Evolutionary conservation across 2,888 invertebrate species (phyloP).

Genomic region (Pristionchus mayeri): DNA sequence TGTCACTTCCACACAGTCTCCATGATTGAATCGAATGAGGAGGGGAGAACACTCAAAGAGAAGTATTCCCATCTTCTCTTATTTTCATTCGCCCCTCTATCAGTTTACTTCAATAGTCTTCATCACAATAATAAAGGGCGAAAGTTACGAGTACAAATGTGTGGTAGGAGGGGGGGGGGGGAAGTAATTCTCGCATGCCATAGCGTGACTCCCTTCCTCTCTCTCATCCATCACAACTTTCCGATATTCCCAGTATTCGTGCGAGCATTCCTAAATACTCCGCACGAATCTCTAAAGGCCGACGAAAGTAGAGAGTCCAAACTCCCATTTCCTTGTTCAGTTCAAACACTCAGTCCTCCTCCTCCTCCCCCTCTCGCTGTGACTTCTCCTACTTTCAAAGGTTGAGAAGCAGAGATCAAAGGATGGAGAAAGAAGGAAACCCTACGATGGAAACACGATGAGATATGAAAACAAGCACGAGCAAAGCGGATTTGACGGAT

Average conservation of each 20-base stretch:
- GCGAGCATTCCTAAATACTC: neutral
- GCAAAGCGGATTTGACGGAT: neutral
- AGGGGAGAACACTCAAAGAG: slow-evolving; percentile 11
- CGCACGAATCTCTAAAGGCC: neutral
- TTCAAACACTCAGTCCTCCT: slow-evolving; percentile 29
- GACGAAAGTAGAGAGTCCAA: neutral
- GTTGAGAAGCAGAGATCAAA: slow-evolving; percentile 13
- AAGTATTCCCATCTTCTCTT: neutral
- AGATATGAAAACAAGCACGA: neutral
- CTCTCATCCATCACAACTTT: too few species aligned
- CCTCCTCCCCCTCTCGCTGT: slow-evolving; percentile 5
- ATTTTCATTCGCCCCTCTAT: too few species aligned
- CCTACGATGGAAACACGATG: neutral
- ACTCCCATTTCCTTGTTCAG: neutral
- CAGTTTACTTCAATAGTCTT: too few species aligned
- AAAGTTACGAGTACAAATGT: too few species aligned
- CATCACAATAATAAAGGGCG: too few species aligned
- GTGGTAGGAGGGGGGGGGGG: too few species aligned
- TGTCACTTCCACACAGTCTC: slow-evolving; percentile 33
- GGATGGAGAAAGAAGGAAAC: neutral
- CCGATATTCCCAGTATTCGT: too few species aligned
- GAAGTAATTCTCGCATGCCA: too few species aligned
- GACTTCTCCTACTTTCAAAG: neutral
- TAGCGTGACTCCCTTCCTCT: too few species aligned
- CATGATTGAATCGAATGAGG: slow-evolving; percentile 33